These are phyloP conservation scores for Pipistrellus pipistrellus DNA, from an alignment of 2,797 vertebrate species.

Conservation along the genomic window DNA sequence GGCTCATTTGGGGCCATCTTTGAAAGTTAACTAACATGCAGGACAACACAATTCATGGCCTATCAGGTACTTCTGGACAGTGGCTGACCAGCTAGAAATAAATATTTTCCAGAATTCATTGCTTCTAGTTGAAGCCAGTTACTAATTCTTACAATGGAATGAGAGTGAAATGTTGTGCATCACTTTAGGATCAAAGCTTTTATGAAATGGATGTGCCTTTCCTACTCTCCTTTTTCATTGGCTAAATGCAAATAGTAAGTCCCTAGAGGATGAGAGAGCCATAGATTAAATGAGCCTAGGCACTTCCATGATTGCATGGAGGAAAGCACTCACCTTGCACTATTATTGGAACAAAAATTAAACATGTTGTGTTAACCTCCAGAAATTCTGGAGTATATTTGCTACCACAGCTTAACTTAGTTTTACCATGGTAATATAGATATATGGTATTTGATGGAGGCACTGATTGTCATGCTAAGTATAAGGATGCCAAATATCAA, in stretches of 20 bases:
- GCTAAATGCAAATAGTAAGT: not conserved
- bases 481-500: not conserved
- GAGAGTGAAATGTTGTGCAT: not conserved
- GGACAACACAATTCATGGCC: not conserved
- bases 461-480: not conserved
- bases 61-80: not conserved
- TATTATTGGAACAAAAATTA: not conserved
- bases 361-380: not conserved
- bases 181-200: not conserved
- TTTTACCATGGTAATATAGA: not conserved
- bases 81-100: not conserved
- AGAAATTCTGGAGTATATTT: not conserved
- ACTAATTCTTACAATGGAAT: not conserved
- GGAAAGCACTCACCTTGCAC: not conserved
- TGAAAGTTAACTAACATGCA: not conserved
- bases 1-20: not conserved
- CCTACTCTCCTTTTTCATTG: not conserved
- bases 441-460: conserved; percentile 16
- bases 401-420: not conserved
- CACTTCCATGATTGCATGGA: not conserved
- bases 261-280: not conserved
- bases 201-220: not conserved
- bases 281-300: not conserved
- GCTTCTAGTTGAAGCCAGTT: not conserved
- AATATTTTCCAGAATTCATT: not conserved